A percentile compares a stretch with the other conserved stretches of the same genome.
phyloP scores from a whole-genome alignment of 2,113 vertebrate species.

The Thunnus thynnus region DNA sequence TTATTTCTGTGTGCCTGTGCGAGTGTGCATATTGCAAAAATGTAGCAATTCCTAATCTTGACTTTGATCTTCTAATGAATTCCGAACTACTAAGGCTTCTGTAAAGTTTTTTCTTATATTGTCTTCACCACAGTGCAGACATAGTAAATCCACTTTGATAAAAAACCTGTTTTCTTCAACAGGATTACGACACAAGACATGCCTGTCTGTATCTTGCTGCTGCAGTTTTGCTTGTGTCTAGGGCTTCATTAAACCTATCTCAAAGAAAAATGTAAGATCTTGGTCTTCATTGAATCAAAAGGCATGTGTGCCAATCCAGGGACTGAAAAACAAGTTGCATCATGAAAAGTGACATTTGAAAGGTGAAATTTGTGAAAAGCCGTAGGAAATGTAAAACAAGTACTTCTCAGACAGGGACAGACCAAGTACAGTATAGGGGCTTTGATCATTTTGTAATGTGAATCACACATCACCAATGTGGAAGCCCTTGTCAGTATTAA shows the following conservation, averaged over 20 bases:
- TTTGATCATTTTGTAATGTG: constrained; percentile 62
- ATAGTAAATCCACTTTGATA: constrained; percentile 71
- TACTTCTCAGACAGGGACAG: constrained; percentile 11
- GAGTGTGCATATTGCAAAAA: constrained; percentile 1
- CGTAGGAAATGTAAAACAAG: constrained; percentile 43
- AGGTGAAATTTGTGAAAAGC: not conserved
- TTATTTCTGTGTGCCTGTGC: constrained; percentile 17
- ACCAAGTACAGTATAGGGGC: constrained; percentile 16
- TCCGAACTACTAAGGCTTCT: not conserved
- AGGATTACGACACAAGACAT: constrained; percentile 66
- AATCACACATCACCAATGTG: constrained; percentile 30
- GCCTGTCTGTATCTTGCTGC: constrained; percentile 67
- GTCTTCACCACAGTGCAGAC: constrained; percentile 34
- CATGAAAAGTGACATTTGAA: constrained; percentile 17
- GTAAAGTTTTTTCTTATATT: constrained; percentile 11
- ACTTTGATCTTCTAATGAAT: constrained; percentile 37
- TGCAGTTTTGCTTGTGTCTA: constrained; percentile 63
- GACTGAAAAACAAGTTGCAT: constrained; percentile 35
- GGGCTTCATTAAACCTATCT: constrained; percentile 77
- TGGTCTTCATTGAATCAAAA: constrained; percentile 56
- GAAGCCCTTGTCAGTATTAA: constrained; percentile 54
- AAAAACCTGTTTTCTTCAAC: constrained; percentile 63
- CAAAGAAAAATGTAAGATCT: constrained; percentile 64
- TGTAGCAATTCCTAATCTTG: not conserved
- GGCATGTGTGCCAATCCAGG: constrained; percentile 13